Evolutionary conservation across 2,113 vertebrate species (phyloP).

Genomic region (Athene cunicularia): DNA sequence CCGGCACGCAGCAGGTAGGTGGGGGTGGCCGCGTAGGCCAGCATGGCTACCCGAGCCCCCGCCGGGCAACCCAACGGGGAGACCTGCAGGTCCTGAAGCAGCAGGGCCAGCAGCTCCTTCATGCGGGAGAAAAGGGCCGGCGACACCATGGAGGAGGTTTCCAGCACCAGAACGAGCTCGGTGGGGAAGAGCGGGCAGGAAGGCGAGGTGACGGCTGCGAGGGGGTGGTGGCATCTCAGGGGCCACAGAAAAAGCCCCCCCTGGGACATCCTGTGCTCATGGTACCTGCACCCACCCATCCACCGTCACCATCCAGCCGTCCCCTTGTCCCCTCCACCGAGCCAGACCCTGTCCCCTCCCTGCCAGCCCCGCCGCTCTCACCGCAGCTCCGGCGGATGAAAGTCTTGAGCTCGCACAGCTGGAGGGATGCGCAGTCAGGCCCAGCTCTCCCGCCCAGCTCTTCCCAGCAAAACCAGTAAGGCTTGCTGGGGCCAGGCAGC

Average conservation of each 20-base stretch:
- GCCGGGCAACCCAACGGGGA: neutral
- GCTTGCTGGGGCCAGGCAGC: neutral
- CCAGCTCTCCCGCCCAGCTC: neutral
- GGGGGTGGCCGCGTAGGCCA: neutral
- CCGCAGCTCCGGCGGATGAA: neutral
- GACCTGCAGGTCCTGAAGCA: neutral
- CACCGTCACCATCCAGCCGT: neutral
- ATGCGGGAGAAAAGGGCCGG: neutral
- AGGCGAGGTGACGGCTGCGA: neutral
- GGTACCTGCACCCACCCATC: neutral
- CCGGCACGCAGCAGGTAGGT: neutral
- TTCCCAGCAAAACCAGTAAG: neutral
- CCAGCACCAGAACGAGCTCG: neutral
- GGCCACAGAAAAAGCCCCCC: neutral
- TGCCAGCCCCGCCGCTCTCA: neutral
- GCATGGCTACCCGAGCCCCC: neutral
- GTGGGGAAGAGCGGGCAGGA: neutral
- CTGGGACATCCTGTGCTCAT: accelerated
- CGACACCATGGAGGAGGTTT: neutral
- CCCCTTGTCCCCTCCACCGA: neutral
- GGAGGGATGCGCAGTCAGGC: neutral
- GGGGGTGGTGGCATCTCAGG: neutral
- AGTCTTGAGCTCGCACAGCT: neutral
- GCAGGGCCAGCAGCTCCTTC: neutral
- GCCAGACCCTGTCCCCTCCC: neutral